These are phyloP conservation scores for Helicoverpa armigera DNA, from an alignment of 1,140 invertebrate genomes.

Conservation along the genomic window DNA sequence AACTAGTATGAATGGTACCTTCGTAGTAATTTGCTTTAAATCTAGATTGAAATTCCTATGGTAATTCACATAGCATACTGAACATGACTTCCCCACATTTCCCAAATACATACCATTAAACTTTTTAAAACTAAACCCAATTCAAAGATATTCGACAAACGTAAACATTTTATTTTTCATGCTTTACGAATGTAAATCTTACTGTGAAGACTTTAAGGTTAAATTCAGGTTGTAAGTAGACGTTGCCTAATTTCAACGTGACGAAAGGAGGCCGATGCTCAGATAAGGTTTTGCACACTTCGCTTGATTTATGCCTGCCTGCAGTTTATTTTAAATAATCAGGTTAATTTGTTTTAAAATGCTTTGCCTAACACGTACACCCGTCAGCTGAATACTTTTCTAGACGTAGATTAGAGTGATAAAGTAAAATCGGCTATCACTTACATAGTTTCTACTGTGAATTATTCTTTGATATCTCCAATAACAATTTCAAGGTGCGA, in stretches of 20 bases:
- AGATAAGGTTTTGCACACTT: constrained; percentile 42
- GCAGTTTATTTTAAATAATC: constrained; percentile 37
- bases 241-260: constrained; percentile 28
- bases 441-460: no score
- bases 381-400: not conserved
- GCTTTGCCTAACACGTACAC: not conserved
- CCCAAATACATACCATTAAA: constrained; percentile 22
- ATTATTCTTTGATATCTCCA: no score
- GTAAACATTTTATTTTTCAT: not conserved
- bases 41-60: not conserved
- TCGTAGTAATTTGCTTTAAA: no score
- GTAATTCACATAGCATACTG: not conserved
- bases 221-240: constrained; percentile 20
- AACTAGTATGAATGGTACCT: no score
- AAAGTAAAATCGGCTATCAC: no score
- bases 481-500: no score
- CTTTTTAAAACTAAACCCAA: constrained; percentile 4
- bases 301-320: constrained; percentile 26
- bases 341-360: constrained; percentile 29
- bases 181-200: constrained; percentile 5
- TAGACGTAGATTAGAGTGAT: no score
- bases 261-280: constrained; percentile 39
- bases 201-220: not conserved
- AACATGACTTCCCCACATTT: not conserved
- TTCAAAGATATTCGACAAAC: constrained; percentile 21